Base-by-base conservation (phyloP, 2,113 vertebrate genomes). In the Ceratotherium simum region DNA sequence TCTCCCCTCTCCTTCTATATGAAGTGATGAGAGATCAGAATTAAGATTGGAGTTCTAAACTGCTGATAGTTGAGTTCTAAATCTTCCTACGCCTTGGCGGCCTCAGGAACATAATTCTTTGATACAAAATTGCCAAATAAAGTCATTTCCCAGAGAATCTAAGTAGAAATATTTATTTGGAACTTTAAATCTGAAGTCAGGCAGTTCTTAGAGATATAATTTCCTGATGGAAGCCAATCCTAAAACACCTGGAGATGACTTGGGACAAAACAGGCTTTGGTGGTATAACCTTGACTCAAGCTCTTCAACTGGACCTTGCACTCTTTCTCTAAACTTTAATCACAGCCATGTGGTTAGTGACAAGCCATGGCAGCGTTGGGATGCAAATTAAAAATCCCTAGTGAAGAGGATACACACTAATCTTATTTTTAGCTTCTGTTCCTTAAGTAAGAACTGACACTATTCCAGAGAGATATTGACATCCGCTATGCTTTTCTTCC, bases 371-470 rank as follows among this genome's bases (percentile, higher is more conserved):
- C 51, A 25, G 42, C 72, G 42, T 89, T 51, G 70, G 76, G 17
- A 51, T 91, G 33, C 58, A 73, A 75, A 91, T 79, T 91, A 91
- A 87, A 83, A 75, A 25, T 80, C 23, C 3, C 42, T 78, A 54
- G 64, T 90, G 62, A 90, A 81, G 67, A 65, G 29, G 46, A 72
- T 20, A 70, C 31, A 48, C 1, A 18, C 62, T 31, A 33, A 48
- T 90, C 70, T 64, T 91, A 92, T 73, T 89, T 96, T 89, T 92
- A 65, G 4, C 69, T 72, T 89, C 29, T 87, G 29, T 39, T 81
- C 31, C 69, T 67, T 67, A 51, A 31, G 73, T n/a, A 60, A 92
- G 67, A 82, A 78, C 5, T 13, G 54, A 89, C 64, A 64, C 36
- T 78, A 5, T 94, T 90, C 62, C 48, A 62, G 78, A 56, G 64